Evolutionary conservation across 2,113 vertebrate genomes (phyloP).

Genomic region (Apodemus sylvaticus): DNA sequence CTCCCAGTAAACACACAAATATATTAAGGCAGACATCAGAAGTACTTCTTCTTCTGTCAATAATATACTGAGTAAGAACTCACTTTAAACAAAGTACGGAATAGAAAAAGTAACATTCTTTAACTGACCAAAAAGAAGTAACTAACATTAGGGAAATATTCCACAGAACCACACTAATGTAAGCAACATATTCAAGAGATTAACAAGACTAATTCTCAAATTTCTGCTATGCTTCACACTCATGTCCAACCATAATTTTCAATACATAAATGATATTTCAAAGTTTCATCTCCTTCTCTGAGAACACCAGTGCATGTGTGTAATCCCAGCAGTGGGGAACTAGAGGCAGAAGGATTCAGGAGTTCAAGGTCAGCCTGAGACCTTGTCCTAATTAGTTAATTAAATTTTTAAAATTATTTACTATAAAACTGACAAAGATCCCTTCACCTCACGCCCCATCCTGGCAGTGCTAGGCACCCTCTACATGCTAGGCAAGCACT

Average conservation of each 20-base stretch:
- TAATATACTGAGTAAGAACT: neutral
- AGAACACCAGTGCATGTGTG: neutral
- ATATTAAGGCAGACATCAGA: neutral
- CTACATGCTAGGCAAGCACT: neutral
- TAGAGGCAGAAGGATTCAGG: neutral
- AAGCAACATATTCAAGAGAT: constrained; percentile 31
- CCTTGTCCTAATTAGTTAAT: neutral
- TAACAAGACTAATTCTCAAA: constrained; percentile 30
- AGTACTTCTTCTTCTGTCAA: constrained; percentile 21
- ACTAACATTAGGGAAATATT: neutral
- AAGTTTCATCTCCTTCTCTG: neutral
- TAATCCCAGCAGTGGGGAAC: neutral
- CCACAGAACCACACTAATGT: neutral
- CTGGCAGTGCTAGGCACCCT: neutral
- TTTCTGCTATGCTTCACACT: neutral
- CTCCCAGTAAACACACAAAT: constrained; percentile 14
- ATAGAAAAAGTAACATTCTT: neutral
- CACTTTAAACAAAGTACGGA: neutral
- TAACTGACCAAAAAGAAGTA: neutral
- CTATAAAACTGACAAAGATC: neutral
- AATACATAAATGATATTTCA: neutral
- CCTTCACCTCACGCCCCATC: neutral
- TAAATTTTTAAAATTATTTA: neutral
- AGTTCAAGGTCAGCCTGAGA: neutral
- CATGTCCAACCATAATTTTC: neutral